phyloP scores from a whole-genome alignment of 2,888 invertebrate species.

The Ptilodon capucinus region DNA sequence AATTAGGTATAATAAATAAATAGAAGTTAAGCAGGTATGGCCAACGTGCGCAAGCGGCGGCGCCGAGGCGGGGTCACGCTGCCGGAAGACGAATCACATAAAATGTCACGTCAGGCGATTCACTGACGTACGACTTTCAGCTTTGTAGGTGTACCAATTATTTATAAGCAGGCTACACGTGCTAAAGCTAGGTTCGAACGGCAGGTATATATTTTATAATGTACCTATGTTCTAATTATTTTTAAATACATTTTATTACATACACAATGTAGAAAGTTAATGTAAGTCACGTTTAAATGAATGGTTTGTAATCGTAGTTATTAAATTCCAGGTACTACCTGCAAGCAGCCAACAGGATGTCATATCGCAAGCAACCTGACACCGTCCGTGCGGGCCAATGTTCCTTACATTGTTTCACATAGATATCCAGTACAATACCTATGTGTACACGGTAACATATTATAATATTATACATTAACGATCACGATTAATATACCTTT shows the following conservation, averaged over 20 bases:
- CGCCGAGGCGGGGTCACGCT: slow-evolving; percentile 34
- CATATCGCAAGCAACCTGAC: slow-evolving; percentile 42
- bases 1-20: too few relatives aligned
- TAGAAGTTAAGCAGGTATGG: neutral
- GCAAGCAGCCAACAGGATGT: slow-evolving; percentile 39
- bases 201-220: neutral
- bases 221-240: neutral
- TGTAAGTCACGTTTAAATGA: neutral
- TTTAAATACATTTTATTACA: too few relatives aligned
- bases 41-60: slow-evolving; percentile 17
- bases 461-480: too few relatives aligned
- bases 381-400: slow-evolving; percentile 20
- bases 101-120: slow-evolving; percentile 41
- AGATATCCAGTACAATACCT: slow-evolving; percentile 20
- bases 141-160: slow-evolving; percentile 16
- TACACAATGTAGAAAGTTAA: too few relatives aligned
- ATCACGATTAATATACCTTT: too few relatives aligned
- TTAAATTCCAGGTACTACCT: slow-evolving; percentile 29
- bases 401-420: slow-evolving; percentile 33
- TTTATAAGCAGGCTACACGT: slow-evolving; percentile 13
- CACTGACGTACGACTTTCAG: neutral
- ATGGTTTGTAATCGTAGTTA: neutral
- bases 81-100: slow-evolving; percentile 34
- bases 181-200: neutral
- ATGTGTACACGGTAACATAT: too few relatives aligned